A percentile compares a stretch with the other conserved stretches of the same genome.
These are phyloP conservation scores for Microplitis demolitor DNA, from an alignment of 1,140 invertebrate species.

Conservation along the genomic window DNA sequence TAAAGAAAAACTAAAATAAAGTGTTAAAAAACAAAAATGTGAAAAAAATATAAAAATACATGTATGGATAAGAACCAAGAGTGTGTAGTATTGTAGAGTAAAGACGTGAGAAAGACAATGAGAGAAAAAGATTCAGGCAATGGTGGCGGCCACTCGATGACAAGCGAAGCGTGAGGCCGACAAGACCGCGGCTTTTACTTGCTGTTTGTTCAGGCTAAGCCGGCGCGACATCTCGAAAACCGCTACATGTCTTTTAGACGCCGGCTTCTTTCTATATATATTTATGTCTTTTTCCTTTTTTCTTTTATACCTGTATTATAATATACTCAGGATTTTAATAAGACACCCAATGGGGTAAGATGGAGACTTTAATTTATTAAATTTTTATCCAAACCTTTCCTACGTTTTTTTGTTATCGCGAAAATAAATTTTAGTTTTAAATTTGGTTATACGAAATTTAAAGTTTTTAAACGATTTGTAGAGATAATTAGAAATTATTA, in stretches of 20 bases:
- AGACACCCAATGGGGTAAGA: too few species aligned
- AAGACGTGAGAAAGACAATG: conserved; percentile 7
- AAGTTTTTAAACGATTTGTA: too few species aligned
- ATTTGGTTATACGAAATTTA: too few species aligned
- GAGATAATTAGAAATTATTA: too few species aligned
- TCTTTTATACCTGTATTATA: neutral
- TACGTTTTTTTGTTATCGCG: too few species aligned
- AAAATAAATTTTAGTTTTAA: too few species aligned
- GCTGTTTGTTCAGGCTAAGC: conserved; percentile 52
- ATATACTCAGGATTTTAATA: neutral
- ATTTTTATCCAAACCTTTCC: neutral
- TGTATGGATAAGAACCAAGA: neutral
- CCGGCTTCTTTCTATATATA: conserved; percentile 5
- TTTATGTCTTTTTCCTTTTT: neutral
- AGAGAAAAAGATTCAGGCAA: conserved; percentile 22
- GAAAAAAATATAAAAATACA: conserved; percentile 15
- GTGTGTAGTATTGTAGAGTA: neutral
- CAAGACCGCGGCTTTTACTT: conserved; percentile 47
- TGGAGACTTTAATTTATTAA: too few species aligned
- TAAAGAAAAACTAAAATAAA: conserved; percentile 12
- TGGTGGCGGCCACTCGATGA: conserved; percentile 28
- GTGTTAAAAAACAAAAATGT: too few species aligned
- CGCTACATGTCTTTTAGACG: conserved; percentile 52
- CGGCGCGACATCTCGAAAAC: conserved; percentile 58
- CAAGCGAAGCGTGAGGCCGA: conserved; percentile 57